phyloP scores from a whole-genome alignment of 2,113 vertebrate genomes.

The Zapornia atra region DNA sequence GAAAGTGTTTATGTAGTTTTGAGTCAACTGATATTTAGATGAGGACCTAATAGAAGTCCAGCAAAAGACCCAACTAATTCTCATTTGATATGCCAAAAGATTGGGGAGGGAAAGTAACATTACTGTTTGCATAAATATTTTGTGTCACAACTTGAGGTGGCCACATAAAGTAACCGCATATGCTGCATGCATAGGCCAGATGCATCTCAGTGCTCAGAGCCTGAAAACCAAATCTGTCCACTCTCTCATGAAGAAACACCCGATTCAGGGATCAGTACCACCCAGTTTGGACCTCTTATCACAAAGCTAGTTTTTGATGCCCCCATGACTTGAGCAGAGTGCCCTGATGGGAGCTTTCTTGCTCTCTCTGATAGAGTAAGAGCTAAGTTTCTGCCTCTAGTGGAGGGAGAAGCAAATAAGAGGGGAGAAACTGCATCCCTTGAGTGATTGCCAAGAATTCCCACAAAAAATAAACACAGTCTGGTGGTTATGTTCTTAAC shows the following conservation, averaged over 20 bases:
- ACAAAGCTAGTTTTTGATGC: background rate
- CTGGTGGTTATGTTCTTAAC: conserved; percentile 68
- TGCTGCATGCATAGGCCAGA: background rate
- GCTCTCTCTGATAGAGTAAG: background rate
- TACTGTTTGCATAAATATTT: background rate
- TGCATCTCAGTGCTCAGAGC: background rate
- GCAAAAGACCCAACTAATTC: background rate
- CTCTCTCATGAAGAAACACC: background rate
- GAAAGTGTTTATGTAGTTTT: fast-evolving
- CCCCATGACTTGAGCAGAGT: background rate
- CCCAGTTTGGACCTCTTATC: background rate
- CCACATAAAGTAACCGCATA: fast-evolving
- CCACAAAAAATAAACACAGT: conserved; percentile 68
- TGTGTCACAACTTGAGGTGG: background rate
- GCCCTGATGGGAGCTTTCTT: background rate
- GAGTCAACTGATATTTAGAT: background rate
- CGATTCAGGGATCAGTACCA: background rate
- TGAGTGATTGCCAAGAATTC: conserved; percentile 61
- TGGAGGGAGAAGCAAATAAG: conserved; percentile 31
- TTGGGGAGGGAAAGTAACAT: fast-evolving
- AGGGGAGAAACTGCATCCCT: conserved; percentile 54
- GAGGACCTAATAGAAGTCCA: background rate
- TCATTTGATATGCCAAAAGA: background rate
- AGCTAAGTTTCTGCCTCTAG: conserved; percentile 47
- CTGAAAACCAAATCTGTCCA: background rate